phyloP scores from a whole-genome alignment of 1,140 invertebrate species.

The Drosophila santomea region DNA sequence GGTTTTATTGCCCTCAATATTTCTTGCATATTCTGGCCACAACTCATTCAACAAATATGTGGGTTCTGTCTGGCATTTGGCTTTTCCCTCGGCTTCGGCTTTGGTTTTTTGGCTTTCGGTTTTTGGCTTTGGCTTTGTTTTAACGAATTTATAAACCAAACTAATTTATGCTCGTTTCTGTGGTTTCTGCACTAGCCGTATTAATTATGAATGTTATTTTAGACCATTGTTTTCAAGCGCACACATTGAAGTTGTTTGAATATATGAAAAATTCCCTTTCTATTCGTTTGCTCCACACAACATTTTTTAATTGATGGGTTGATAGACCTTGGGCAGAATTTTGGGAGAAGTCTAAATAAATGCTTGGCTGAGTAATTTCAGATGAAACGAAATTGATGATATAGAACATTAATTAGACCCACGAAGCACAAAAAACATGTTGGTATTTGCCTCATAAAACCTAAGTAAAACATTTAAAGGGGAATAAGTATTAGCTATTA shows the following conservation, averaged over 20 bases:
- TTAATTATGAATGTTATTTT: conserved; percentile 63
- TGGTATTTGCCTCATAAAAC: too few species aligned
- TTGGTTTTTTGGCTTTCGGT: conserved; percentile 4
- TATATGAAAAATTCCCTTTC: conserved; percentile 2
- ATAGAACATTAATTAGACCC: background rate
- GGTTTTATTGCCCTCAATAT: conserved; percentile 52
- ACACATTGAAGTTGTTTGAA: conserved; percentile 31
- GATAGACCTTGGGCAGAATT: conserved; percentile 14
- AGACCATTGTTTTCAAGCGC: conserved; percentile 7
- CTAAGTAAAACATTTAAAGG: too few species aligned
- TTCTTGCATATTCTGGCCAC: conserved; percentile 41
- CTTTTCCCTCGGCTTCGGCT: conserved; percentile 42
- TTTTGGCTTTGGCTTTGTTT: conserved; percentile 50
- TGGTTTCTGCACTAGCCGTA: conserved; percentile 13
- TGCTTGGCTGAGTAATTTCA: background rate
- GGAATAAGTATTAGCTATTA: too few species aligned
- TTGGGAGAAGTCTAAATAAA: conserved; percentile 1
- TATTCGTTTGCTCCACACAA: background rate
- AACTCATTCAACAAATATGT: conserved; percentile 39
- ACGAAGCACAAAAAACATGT: background rate
- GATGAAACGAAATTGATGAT: background rate
- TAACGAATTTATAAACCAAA: conserved; percentile 68
- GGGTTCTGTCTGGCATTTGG: conserved; percentile 42
- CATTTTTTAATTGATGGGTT: conserved; percentile 20
- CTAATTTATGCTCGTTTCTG: conserved; percentile 30